Evolutionary conservation across 2,113 vertebrate genomes (phyloP).

Genomic region (Semnornis frantzii): DNA sequence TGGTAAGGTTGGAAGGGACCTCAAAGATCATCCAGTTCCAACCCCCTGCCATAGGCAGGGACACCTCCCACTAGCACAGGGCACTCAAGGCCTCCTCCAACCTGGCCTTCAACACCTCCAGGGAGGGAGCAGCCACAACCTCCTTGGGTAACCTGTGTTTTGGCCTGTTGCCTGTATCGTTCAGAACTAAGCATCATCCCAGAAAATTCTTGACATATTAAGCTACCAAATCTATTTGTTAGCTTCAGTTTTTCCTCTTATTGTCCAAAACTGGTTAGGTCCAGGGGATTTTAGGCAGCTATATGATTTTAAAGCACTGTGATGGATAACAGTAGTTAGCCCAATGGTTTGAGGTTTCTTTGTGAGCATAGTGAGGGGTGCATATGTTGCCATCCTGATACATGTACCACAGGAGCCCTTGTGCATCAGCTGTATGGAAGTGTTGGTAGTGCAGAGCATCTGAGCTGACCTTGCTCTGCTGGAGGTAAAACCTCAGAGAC

Average conservation of each 20-base stretch:
- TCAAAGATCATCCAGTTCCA: too few species aligned
- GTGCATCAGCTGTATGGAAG: rapidly evolving
- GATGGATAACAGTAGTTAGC: not conserved
- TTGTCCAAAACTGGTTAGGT: not conserved
- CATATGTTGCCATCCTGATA: not conserved
- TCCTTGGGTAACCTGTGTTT: not conserved
- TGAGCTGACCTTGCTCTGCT: not conserved
- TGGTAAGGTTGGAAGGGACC: too few species aligned
- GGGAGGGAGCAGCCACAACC: too few species aligned
- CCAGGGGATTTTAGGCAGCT: not conserved
- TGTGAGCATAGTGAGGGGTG: not conserved
- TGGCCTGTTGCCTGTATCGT: not conserved
- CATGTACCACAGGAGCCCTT: rapidly evolving
- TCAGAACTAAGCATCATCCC: not conserved
- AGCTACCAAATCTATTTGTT: not conserved
- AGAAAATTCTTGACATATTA: not conserved
- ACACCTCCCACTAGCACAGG: too few species aligned
- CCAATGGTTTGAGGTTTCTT: not conserved
- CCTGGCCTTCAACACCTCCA: too few species aligned
- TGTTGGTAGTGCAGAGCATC: not conserved
- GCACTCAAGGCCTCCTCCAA: too few species aligned
- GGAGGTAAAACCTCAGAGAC: not conserved
- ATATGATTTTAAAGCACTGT: not conserved
- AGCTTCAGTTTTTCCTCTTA: not conserved
- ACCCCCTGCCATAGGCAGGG: too few species aligned